Evolutionary conservation across 2,797 vertebrate genomes (phyloP).

Genomic region (Sylvia borin): DNA sequence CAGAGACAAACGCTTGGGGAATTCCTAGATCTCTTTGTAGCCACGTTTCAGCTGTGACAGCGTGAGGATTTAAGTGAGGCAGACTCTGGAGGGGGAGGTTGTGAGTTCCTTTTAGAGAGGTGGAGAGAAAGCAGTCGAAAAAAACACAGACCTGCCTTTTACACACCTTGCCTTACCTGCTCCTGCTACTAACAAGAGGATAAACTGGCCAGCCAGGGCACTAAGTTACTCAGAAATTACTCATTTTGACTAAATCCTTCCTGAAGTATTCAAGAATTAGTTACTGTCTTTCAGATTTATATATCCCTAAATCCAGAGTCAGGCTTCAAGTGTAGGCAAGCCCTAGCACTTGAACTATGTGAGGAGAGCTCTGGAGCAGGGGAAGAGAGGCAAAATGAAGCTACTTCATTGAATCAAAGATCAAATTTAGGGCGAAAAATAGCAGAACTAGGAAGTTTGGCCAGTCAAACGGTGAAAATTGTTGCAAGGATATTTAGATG

Average conservation of each 20-base stretch:
- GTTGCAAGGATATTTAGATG: background rate
- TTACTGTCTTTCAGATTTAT: background rate
- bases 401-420: background rate
- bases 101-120: background rate
- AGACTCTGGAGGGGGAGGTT: background rate
- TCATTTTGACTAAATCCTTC: background rate
- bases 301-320: background rate
- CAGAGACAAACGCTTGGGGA: background rate
- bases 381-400: background rate
- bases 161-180: background rate
- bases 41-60: background rate
- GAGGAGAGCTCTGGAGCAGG: background rate
- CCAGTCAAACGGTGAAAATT: background rate
- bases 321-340: conserved; percentile 11
- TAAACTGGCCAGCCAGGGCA: fast-evolving
- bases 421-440: background rate
- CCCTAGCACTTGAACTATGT: background rate
- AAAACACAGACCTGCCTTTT: background rate
- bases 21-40: conserved; percentile 32
- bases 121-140: background rate
- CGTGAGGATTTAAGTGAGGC: background rate
- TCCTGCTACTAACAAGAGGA: background rate
- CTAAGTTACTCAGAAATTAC: background rate
- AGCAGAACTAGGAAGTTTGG: background rate
- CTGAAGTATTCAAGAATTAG: background rate